Base-by-base conservation (phyloP, 2,113 vertebrate species). In the Lasiurus borealis region DNA sequence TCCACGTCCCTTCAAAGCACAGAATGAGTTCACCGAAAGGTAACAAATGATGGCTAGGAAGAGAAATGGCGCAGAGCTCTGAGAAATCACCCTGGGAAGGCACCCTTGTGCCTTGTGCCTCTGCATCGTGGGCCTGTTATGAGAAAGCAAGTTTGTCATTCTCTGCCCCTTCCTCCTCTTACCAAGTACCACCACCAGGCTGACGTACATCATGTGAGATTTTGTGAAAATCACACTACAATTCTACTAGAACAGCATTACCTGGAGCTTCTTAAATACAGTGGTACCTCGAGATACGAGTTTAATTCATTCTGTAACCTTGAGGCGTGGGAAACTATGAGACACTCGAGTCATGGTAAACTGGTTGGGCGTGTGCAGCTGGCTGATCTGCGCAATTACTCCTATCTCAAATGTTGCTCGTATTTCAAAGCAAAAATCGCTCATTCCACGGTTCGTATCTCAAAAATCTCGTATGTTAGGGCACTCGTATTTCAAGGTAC, bases 11-110 rank as follows among this genome's bases (percentile, higher is more conserved):
- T 94, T 96, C 94, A 97, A 97, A 94, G 93, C 80, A 95, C 87
- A 95, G 73, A 94, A 90, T 89, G 89, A 94, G 95, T 84, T 96
- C 75, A 96, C 85, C 83, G 52, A 64, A 84, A 95, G 80, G 68
- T 97, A 93, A 95, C 88, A 95, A 66, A 95, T 57, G 85, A 96
- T 52, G 16, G 31, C 34, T 11, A 10, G 36, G 8, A 82, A 93
- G 83, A 95, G 59, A 72, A 81, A 96, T 52, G 78, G 59, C 8
- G 57, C 8, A 66, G 71, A 29, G 27, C 77, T 83, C 90, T 73
- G 83, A 83, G 72, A 94, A 95, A 93, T 36, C 10, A 2, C 68
- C 40, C 88, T 96, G 95, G 84, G n/a, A 93, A 95, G 72, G 71
- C 93, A 75, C 40, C 95, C 4, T 81, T 95, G 94, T 94, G 84